Evolutionary conservation across 2,797 vertebrate species (phyloP), one percentile per base, ranked within the genome.

Genomic region (Sebastes hopkinsi): DNA sequence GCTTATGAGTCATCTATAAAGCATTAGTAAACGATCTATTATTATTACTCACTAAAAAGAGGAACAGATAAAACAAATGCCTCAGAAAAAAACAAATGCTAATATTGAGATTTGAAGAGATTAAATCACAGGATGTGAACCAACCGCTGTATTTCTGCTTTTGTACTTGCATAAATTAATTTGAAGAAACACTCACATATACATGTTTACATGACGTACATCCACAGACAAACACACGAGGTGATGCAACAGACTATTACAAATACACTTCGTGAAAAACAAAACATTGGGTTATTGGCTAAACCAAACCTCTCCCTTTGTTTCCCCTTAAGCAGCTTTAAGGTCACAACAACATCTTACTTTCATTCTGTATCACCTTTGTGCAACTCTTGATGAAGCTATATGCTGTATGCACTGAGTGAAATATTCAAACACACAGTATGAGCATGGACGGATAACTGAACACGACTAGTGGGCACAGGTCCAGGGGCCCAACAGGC

Each of bases 71-170:
- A 56, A 64, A 61, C 7, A n/a, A 34, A 54, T n/a, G 5, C 22
- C 16, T n/a, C 10, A 7, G 3, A 62, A 20, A 72, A 29, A 34
- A n/a, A 62, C 2, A 54, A 30, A 30, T 34, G 23, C 9, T 3
- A 20, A 9, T 50, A 14, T 30, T 52, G 20, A 46, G 16, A 69
- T 52, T 72, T 36, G 38, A 61, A 42, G 5, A 54, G 22, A 9
- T 54, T 27, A 68, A 64, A 67, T 80, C 18, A 68, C 65, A 86
- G 75, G 75, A 82, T 64, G 77, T 79, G 42, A 87, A 73, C 18
- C 75, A 71, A 68, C 50, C 34, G 38, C 65, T 77, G 59, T 16
- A 67, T 73, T 82, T 74, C 72, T 85, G 74, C 50, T 87, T 74
- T 73, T 50, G 46, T 4, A 9, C 55, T 75, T 81, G 66, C 72